A percentile compares a stretch with the other conserved stretches of the same genome.
phyloP scores from a whole-genome alignment of 2,888 invertebrate species.

The Automeris io region DNA sequence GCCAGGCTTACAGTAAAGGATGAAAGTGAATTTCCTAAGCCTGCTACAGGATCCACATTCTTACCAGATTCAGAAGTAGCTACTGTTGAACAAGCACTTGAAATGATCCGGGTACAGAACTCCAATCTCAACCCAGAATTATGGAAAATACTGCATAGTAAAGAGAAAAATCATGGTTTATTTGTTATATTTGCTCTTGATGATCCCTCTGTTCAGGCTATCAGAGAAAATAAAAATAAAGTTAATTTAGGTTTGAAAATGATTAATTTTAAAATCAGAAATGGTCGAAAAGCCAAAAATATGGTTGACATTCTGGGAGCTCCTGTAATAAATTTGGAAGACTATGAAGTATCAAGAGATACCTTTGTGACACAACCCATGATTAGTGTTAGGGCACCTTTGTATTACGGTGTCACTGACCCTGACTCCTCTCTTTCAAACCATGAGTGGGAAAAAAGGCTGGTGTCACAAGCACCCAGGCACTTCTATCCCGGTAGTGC shows the following conservation, averaged over 20 bases:
- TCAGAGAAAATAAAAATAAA: constrained; percentile 14
- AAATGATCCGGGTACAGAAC: not conserved
- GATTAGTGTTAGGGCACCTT: not conserved
- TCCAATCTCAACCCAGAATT: not conserved
- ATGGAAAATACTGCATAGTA: not conserved
- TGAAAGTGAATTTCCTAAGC: not conserved
- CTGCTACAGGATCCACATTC: not conserved
- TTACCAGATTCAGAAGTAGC: not conserved
- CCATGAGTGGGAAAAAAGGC: not conserved
- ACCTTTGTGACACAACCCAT: not conserved
- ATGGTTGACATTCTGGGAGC: too few species aligned
- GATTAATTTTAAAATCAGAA: not conserved
- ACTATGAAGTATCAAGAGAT: not conserved
- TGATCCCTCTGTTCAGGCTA: not conserved
- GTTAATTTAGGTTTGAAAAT: constrained; percentile 10
- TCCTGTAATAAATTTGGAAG: not conserved
- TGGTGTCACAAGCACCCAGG: not conserved
- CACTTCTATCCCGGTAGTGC: not conserved
- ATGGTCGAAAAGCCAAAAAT: too few species aligned
- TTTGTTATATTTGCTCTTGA: not conserved
- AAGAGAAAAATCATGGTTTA: not conserved
- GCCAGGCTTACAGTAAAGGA: not conserved
- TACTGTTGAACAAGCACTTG: not conserved
- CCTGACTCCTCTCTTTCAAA: not conserved
- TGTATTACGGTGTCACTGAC: not conserved